Base-by-base conservation (phyloP, 2,888 invertebrate species). In the Empis stercorea region DNA sequence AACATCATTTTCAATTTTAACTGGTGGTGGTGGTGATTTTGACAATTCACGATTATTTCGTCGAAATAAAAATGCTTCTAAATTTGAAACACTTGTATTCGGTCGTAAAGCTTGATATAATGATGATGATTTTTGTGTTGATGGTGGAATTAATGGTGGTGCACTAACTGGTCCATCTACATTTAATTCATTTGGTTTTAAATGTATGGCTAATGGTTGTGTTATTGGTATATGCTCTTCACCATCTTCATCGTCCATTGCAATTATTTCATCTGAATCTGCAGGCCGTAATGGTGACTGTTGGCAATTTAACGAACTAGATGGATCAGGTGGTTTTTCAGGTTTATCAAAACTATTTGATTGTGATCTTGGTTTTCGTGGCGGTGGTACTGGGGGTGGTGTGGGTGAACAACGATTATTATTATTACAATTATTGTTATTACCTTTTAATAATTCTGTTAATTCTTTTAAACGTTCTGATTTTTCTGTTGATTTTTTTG, bases 401-500 rank as follows among this genome's bases (percentile, higher is more conserved):
- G 74, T 74, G n/a, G 75, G 74, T n/a, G 76, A 64, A 30, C 60
- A 61, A 39, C 64, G 59, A 27, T 46, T n/a, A n/a, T n/a, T n/a
- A n/a, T n/a, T n/a, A n/a, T n/a, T n/a, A n/a, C n/a, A n/a, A n/a
- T n/a, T n/a, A n/a, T n/a, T n/a, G n/a, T n/a, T n/a, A n/a, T n/a
- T 70, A 54, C 80, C 80, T 66, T 83, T 81, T 52, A 88, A 74
- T 54, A 84, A 76, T 67, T 87, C 86, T 47, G 87, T 87, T 61
- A 88, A 74, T 65, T 87, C 86, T 52, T 76, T 75, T 49, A 83
- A 71, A 50, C 78, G 73, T 67, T 84, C 84, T 54, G 86, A 79
- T 66, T 82, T 82, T 62, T 82, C 81, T 62, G 79, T 58, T 15
- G 63, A 59, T 52, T 64, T 66, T 42, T 61, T 60, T 49, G 62